These are phyloP conservation scores for Seladonia tumulorum DNA, from an alignment of 2,888 invertebrate species.

Conservation along the genomic window DNA sequence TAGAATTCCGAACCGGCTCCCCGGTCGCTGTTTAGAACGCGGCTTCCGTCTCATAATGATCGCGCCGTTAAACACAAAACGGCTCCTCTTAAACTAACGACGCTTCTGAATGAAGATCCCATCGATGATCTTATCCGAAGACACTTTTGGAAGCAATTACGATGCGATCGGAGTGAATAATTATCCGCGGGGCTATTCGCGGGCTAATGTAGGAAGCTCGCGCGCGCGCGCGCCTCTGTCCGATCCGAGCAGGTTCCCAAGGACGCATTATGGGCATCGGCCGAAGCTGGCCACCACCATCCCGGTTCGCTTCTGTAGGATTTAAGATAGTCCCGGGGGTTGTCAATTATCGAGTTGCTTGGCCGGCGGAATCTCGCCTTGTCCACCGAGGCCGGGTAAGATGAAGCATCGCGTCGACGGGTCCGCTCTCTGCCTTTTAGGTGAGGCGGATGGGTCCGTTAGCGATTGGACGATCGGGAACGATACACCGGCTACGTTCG, in stretches of 20 bases:
- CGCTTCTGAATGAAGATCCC: slow-evolving; percentile 12
- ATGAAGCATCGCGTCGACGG: slow-evolving; percentile 77
- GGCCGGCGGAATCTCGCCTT: slow-evolving; percentile 65
- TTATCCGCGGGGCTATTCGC: background rate
- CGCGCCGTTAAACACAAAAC: slow-evolving; percentile 3
- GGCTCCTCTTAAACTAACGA: slow-evolving; percentile 9
- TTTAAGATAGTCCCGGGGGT: slow-evolving; percentile 44
- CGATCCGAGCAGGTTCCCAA: slow-evolving; percentile 40
- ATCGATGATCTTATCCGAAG: slow-evolving; percentile 19
- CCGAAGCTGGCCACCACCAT: slow-evolving; percentile 47
- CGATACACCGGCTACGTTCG: slow-evolving; percentile 47
- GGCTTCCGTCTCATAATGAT: slow-evolving; percentile 11
- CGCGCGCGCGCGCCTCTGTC: background rate
- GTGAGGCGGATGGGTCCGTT: slow-evolving; percentile 72
- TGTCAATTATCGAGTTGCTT: slow-evolving; percentile 76
- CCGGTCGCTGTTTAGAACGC: background rate
- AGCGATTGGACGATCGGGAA: slow-evolving; percentile 63
- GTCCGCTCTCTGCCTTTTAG: slow-evolving; percentile 66
- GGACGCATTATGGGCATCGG: slow-evolving; percentile 51
- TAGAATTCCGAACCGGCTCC: background rate
- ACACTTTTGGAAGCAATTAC: slow-evolving; percentile 18
- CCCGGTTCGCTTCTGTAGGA: slow-evolving; percentile 51
- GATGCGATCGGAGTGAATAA: slow-evolving; percentile 21
- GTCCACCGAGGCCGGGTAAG: slow-evolving; percentile 69
- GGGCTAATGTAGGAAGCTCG: slow-evolving; percentile 11